Evolutionary conservation across 2,797 vertebrate species (phyloP), one percentile per base, ranked within the genome.

Genomic region (Spinus pinus): DNA sequence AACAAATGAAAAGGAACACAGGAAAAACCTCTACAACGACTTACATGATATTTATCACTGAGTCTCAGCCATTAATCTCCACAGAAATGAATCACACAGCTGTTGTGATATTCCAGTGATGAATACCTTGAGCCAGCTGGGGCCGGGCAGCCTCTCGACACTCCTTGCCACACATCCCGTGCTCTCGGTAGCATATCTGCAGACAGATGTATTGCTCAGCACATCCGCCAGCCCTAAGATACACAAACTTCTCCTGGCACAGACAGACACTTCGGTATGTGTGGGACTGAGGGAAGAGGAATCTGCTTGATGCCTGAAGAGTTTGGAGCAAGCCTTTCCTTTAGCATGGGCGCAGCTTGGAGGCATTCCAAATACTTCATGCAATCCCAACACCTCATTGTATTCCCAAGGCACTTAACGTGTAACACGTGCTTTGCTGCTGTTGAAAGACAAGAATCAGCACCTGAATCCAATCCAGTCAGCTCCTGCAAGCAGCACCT

Each of bases 351-450:
- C 0, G 33, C 54, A 86, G 81, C 41, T 20, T 95, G 94, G 94
- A 96, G 75, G 31, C 44, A 27, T 61, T 92, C 86, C 90, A 90
- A 75, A 66, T 30, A 58, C 56, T 67, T 85, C 65, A 54, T 30
- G n/a, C 71, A 90, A 91, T 58, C 79, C 91, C 81, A 91, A 58
- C 75, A 77, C 91, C 92, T 94, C 81, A 54, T n/a, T 71, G 46
- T 74, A 78, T 65, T 94, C 91, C 90, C 81, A 66, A 86, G 78
- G 94, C 88, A 91, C 86, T 95, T 54, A 82, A 91, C 14, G 57
- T 10, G 2, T 12, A 74, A 69, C 81, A 67, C 12, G 10, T 83
- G 94, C 84, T 95, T 81, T 58, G 58, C 65, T 88, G 81, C 46
- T 81, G 85, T 28, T 89, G 84, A 87, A 91, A 94, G 94, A 80